These are phyloP conservation scores for Calvadosia cruxmelitensis DNA, from an alignment of 30 jellyfish, hydroid and myxozoan genomes.

Conservation along the genomic window DNA sequence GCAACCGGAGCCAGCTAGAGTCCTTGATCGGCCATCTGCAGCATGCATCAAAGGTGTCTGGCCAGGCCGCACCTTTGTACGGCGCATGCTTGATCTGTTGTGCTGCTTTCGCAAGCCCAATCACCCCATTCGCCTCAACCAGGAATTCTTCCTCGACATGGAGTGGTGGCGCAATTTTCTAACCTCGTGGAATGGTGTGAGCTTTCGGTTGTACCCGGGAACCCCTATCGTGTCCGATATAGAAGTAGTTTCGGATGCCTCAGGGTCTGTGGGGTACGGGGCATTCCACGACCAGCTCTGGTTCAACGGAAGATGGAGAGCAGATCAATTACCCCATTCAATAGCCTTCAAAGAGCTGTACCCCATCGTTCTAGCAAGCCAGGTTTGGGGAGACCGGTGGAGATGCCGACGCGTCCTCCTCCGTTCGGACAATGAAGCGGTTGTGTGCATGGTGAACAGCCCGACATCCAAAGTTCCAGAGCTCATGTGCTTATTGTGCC, in stretches of 20 bases:
- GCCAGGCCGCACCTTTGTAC: background rate
- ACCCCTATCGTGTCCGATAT: background rate
- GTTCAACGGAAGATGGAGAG: conserved; percentile 7
- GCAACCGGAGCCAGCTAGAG: background rate
- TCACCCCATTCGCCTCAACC: conserved; percentile 1
- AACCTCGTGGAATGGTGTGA: conserved; percentile 5
- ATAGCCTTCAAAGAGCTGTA: conserved; percentile 12
- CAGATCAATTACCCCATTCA: background rate
- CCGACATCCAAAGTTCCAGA: background rate
- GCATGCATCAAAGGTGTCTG: background rate
- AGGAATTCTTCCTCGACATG: background rate
- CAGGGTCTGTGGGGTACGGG: conserved; percentile 6
- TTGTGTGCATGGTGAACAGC: background rate
- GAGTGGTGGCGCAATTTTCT: conserved; percentile 6
- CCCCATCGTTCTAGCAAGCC: conserved; percentile 11
- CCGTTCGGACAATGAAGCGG: conserved; percentile 3
- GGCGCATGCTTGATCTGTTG: background rate
- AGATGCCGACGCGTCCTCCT: background rate
- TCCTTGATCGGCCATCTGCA: background rate
- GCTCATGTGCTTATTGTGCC: background rate
- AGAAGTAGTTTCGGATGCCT: conserved; percentile 3
- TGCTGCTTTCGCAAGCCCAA: background rate
- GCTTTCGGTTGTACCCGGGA: background rate
- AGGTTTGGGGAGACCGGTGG: conserved; percentile 12
- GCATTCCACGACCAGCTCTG: background rate